Base-by-base conservation (phyloP, 2,113 vertebrate genomes). In the Perca flavescens region DNA sequence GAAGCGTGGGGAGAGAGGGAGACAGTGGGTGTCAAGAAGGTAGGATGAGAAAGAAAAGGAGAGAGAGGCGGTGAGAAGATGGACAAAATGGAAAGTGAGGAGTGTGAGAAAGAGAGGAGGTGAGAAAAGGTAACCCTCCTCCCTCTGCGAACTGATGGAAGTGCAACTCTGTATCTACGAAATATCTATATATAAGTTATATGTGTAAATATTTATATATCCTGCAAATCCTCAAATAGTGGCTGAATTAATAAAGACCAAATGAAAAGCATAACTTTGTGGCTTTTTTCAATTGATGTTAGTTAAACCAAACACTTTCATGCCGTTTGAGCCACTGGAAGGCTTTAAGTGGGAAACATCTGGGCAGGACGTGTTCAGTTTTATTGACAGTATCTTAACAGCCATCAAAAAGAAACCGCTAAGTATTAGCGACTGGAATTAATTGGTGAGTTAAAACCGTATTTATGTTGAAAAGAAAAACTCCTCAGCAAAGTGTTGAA, bases 101-200 rank as follows among this genome's bases (percentile, higher is more conserved):
- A 58, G 72, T 70, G 79, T 67, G 74, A 74, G 77, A 83, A 47
- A 60, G 53, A 64, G 73, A 73, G 52, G 64, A 80, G 80, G 81
- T 72, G 84, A 85, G 79, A 88, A 82, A 79, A 84, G 61, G 58
- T 85, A 89, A 64, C 22, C 65, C 72, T 60, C 9, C 75, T 74
- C 53, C n/a, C 19, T 74, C 57, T 54, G 47, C 77, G 53, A 58
- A 61, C 21, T 8, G 31, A 52, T 36, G 57, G n/a, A 64, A 71
- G 77, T n/a, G 22, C 22, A 58, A 22, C 5, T 31, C 13, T 65
- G 12, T 28, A 57, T 22, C 50, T 52, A n/a, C 14, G 6, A 8
- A 36, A 36, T 36, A 36, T 1, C 36, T 60, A 52, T 58, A 50
- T 74, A 8, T 52, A 57, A 14, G 22, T 22, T 40, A 60, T 14